These are phyloP conservation scores for Myrmophylax atrothorax DNA, from an alignment of 2,113 vertebrate genomes.

Conservation along the genomic window DNA sequence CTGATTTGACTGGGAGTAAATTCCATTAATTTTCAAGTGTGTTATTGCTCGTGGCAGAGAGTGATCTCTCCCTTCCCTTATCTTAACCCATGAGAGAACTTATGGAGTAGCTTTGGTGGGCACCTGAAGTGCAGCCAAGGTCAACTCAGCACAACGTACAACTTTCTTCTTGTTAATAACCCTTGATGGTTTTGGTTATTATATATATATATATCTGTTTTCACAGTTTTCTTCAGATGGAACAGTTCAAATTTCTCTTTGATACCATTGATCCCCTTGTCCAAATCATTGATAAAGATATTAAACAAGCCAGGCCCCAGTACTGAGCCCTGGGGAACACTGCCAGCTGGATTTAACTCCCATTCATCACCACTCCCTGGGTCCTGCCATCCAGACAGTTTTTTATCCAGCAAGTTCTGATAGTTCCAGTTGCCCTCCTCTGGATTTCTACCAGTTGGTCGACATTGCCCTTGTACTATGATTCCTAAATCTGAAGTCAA, in stretches of 20 bases:
- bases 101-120: background rate
- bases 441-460: background rate
- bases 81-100: background rate
- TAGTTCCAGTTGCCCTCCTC: background rate
- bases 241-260: background rate
- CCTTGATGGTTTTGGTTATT: background rate
- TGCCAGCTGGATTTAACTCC: background rate
- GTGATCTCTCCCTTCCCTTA: background rate
- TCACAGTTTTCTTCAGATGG: background rate
- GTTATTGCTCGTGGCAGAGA: background rate
- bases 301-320: background rate
- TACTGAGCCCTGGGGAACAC: background rate
- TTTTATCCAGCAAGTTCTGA: background rate
- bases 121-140: background rate
- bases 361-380: background rate
- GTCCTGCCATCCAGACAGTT: background rate
- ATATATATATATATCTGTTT: background rate
- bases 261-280: background rate
- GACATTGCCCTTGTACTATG: background rate
- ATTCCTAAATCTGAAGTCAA: background rate
- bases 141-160: background rate
- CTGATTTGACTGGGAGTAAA: background rate
- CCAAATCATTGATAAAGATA: background rate
- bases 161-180: background rate
- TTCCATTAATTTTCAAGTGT: background rate